phyloP scores from a whole-genome alignment of 2,113 vertebrate genomes.

The Apistogramma diplotaenia region DNA sequence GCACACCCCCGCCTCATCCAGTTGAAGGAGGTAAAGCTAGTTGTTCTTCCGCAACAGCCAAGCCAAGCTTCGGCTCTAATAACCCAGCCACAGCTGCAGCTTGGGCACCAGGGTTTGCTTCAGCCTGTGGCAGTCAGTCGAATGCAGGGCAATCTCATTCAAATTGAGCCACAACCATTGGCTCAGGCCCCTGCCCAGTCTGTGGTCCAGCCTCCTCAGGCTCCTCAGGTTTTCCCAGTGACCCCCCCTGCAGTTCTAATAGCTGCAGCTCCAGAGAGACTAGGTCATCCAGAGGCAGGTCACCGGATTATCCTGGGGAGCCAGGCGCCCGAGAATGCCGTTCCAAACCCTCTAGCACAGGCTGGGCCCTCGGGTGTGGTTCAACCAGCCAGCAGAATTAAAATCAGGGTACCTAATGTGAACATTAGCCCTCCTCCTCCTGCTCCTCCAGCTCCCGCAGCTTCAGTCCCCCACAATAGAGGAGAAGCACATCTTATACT shows the following conservation, averaged over 20 bases:
- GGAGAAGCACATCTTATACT: constrained; percentile 7
- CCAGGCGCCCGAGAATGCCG: constrained; percentile 32
- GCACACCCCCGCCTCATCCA: neutral
- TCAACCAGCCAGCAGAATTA: neutral
- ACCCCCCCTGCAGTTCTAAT: constrained; percentile 62
- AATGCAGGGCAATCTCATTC: constrained; percentile 53
- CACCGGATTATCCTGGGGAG: constrained; percentile 71
- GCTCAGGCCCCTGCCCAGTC: constrained; percentile 55
- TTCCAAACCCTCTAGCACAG: constrained; percentile 32
- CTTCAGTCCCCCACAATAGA: constrained; percentile 4
- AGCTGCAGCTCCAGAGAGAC: constrained; percentile 71
- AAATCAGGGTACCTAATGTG: constrained; percentile 1
- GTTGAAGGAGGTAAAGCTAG: constrained; percentile 15
- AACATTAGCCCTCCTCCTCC: constrained; percentile 6
- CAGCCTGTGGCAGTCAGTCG: neutral
- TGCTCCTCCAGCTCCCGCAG: neutral
- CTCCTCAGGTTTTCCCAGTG: constrained; percentile 31
- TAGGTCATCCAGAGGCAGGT: constrained; percentile 64
- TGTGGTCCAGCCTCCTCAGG: constrained; percentile 9
- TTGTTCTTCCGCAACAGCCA: constrained; percentile 38
- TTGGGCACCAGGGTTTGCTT: neutral
- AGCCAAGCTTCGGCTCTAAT: constrained; percentile 29
- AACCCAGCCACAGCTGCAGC: constrained; percentile 19
- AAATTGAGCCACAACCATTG: constrained; percentile 53
- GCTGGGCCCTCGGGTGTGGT: neutral